A percentile compares a stretch with the other conserved stretches of the same genome.
Evolutionary conservation across 2,113 vertebrate species (phyloP).

Genomic region (Prunella himalayana): DNA sequence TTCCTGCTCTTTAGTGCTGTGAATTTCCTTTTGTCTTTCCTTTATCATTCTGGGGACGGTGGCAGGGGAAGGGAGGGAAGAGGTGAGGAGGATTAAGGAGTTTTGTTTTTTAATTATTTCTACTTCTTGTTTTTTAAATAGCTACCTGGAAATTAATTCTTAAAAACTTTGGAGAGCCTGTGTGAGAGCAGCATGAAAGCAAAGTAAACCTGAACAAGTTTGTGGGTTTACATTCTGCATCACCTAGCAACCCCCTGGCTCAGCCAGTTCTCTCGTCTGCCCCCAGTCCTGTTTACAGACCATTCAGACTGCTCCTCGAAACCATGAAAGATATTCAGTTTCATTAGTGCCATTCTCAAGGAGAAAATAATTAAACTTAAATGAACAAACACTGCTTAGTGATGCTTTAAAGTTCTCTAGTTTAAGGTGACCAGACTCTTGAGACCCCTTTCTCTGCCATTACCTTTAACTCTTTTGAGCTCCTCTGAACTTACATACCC

Average conservation of each 20-base stretch:
- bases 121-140: constrained; percentile 42
- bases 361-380: constrained; percentile 86
- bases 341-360: constrained; percentile 82
- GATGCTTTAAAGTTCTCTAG: constrained; percentile 68
- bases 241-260: constrained; percentile 80
- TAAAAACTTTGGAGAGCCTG: constrained; percentile 76
- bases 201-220: constrained; percentile 81
- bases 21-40: background rate
- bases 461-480: constrained; percentile 7
- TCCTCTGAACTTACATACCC: background rate
- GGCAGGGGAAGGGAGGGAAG: background rate
- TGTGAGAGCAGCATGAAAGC: constrained; percentile 78
- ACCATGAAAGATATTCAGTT: constrained; percentile 80
- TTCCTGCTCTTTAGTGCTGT: background rate
- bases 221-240: constrained; percentile 79
- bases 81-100: background rate
- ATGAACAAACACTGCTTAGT: constrained; percentile 79
- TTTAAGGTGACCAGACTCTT: constrained; percentile 56
- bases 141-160: constrained; percentile 73
- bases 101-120: constrained; percentile 38
- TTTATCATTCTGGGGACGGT: background rate
- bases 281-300: constrained; percentile 81
- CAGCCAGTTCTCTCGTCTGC: constrained; percentile 76
- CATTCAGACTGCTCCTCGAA: constrained; percentile 76
- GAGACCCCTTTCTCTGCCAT: constrained; percentile 37